These are phyloP conservation scores for Galleria mellonella DNA, from an alignment of 1,140 invertebrate species.

Conservation along the genomic window DNA sequence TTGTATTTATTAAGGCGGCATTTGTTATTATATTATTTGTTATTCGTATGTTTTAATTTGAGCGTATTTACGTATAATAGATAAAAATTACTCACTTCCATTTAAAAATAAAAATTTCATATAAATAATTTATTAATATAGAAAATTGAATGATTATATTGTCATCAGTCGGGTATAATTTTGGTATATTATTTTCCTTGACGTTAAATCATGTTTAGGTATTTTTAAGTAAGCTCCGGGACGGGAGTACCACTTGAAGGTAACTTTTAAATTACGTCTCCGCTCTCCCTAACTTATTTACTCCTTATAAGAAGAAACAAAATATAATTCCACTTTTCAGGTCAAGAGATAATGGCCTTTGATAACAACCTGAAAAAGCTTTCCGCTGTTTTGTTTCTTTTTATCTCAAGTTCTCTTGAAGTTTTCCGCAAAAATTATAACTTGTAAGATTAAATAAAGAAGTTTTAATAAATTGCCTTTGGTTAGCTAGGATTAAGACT, in stretches of 20 bases:
- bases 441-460: constrained; percentile 65
- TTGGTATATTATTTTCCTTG: constrained; percentile 19
- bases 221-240: constrained; percentile 32
- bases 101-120: too few relatives aligned
- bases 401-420: constrained; percentile 59
- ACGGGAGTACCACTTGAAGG: constrained; percentile 32
- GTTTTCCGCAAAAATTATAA: constrained; percentile 66
- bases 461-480: constrained; percentile 63
- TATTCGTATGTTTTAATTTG: too few relatives aligned
- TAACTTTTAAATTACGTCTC: constrained; percentile 64
- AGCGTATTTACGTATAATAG: too few relatives aligned
- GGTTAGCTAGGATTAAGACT: constrained; percentile 41
- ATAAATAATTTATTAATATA: too few relatives aligned
- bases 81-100: too few relatives aligned
- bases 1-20: too few relatives aligned
- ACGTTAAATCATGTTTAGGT: constrained; percentile 26
- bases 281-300: constrained; percentile 62
- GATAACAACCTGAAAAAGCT: constrained; percentile 66
- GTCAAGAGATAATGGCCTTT: constrained; percentile 70
- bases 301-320: constrained; percentile 57
- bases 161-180: too few relatives aligned
- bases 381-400: constrained; percentile 70
- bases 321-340: constrained; percentile 67
- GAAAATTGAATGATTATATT: too few relatives aligned
- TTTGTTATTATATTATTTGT: too few relatives aligned